phyloP scores from a whole-genome alignment of 2,797 vertebrate genomes.

The Paguma larvata region DNA sequence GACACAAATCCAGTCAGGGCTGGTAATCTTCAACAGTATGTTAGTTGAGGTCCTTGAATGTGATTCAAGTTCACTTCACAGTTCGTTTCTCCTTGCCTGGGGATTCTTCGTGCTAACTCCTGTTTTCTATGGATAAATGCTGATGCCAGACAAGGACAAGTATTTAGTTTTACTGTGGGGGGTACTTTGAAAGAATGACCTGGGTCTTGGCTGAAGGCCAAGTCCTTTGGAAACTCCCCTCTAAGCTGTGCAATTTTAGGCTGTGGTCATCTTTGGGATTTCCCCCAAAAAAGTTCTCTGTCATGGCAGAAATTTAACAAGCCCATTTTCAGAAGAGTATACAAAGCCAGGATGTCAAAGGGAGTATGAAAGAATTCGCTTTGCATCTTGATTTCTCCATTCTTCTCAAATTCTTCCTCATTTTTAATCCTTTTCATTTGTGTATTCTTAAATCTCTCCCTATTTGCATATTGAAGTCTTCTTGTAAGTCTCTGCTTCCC shows the following conservation, averaged over 20 bases:
- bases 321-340: slow-evolving; percentile 55
- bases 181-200: slow-evolving; percentile 62
- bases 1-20: background rate
- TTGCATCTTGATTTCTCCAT: slow-evolving; percentile 72
- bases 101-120: background rate
- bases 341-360: slow-evolving; percentile 55
- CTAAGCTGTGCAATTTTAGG: slow-evolving; percentile 74
- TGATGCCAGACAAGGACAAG: slow-evolving; percentile 3
- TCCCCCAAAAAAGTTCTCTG: slow-evolving; percentile 72
- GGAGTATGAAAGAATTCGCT: slow-evolving; percentile 45
- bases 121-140: slow-evolving; percentile 29
- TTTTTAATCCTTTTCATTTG: slow-evolving; percentile 70
- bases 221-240: slow-evolving; percentile 81
- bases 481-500: slow-evolving; percentile 75
- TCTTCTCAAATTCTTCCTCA: slow-evolving; percentile 69
- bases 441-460: slow-evolving; percentile 70
- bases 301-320: slow-evolving; percentile 75
- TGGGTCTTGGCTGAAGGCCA: slow-evolving; percentile 62
- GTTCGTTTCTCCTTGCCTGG: background rate
- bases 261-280: slow-evolving; percentile 81
- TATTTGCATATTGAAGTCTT: slow-evolving; percentile 76
- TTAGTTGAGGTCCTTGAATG: slow-evolving; percentile 20
- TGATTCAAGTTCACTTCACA: background rate
- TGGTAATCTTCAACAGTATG: background rate
- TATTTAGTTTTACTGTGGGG: background rate